Evolutionary conservation across 2,113 vertebrate species (phyloP).

Genomic region (Sylvilagus bachmani): DNA sequence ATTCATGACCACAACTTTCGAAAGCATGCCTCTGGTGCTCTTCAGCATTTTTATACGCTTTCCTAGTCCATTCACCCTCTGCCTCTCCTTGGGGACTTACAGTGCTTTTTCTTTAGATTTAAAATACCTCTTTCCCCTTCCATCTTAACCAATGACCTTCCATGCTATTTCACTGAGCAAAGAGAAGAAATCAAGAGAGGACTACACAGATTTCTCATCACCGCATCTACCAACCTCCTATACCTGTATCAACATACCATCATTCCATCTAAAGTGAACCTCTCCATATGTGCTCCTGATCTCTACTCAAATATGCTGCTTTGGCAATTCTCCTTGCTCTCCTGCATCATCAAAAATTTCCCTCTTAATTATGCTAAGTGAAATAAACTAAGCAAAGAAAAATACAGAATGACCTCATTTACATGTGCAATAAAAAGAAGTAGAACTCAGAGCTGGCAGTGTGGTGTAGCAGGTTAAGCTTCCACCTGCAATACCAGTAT

Average conservation of each 20-base stretch:
- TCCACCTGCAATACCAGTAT: too few relatives aligned
- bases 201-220: neutral
- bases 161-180: constrained; percentile 24
- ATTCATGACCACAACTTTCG: neutral
- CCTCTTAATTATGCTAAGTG: neutral
- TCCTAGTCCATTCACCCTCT: neutral
- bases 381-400: neutral
- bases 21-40: neutral
- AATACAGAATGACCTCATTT: neutral
- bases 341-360: neutral
- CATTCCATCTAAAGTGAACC: neutral
- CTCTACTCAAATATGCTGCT: neutral
- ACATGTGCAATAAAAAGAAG: neutral
- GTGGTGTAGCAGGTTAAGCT: too few relatives aligned
- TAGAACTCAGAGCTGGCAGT: too few relatives aligned
- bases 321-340: neutral
- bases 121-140: neutral
- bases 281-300: neutral
- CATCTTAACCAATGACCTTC: neutral
- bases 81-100: neutral
- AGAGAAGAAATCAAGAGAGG: neutral
- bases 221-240: neutral
- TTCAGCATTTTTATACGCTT: neutral
- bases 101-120: neutral
- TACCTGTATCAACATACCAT: neutral